Evolutionary conservation across 1,140 invertebrate genomes (phyloP).

Genomic region (Chironomus tepperi): DNA sequence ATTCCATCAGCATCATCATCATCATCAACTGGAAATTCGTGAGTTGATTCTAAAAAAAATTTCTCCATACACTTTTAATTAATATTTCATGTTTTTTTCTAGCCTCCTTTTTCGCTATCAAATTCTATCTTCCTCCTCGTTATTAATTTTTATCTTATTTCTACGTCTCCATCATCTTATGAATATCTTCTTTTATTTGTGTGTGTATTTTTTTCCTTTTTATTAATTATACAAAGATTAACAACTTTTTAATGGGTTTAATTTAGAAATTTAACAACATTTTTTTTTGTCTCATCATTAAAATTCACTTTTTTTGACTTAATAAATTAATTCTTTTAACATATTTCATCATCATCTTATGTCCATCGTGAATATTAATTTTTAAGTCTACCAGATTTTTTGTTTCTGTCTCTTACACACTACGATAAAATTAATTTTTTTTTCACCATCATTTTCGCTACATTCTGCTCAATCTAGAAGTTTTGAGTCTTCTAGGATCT

Average conservation of each 20-base stretch:
- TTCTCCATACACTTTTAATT: background rate
- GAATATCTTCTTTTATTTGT: background rate
- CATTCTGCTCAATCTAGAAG: too few species aligned
- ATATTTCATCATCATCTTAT: too few species aligned
- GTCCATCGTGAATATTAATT: background rate
- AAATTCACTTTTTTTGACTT: background rate
- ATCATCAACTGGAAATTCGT: too few species aligned
- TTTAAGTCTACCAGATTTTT: background rate
- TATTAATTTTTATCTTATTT: slow-evolving; percentile 3
- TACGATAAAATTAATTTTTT: background rate
- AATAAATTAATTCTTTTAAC: too few species aligned
- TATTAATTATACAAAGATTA: slow-evolving; percentile 22
- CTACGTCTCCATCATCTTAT: background rate
- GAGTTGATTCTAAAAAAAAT: too few species aligned
- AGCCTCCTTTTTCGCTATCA: background rate
- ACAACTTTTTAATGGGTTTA: background rate
- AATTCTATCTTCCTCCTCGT: background rate
- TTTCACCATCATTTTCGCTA: background rate
- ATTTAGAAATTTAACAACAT: slow-evolving; percentile 21
- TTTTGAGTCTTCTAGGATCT: too few species aligned
- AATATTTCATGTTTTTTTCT: slow-evolving; percentile 9
- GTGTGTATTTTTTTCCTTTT: background rate
- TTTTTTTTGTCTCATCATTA: slow-evolving; percentile 18
- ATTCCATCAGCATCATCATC: too few species aligned
- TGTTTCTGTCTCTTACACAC: background rate